A percentile compares a stretch with the other conserved stretches of the same genome.
phyloP scores from a whole-genome alignment of 2,888 invertebrate genomes.

The Melanostoma scalare region DNA sequence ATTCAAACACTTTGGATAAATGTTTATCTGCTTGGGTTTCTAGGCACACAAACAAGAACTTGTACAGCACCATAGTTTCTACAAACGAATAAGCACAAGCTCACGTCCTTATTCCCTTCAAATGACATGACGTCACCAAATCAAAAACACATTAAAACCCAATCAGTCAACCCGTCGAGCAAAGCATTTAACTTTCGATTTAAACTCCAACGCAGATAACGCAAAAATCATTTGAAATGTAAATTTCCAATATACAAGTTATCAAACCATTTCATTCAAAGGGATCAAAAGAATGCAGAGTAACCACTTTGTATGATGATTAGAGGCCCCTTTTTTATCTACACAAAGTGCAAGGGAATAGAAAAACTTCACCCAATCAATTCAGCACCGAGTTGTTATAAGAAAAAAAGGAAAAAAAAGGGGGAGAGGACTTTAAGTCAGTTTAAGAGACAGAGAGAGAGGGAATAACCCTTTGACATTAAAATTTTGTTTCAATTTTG shows the following conservation, averaged over 20 bases:
- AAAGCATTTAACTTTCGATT: no score
- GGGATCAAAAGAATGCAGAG: constrained; percentile 64
- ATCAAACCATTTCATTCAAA: constrained; percentile 50
- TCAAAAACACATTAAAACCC: no score
- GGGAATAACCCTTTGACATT: constrained; percentile 72
- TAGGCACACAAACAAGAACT: no score
- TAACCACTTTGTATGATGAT: constrained; percentile 69
- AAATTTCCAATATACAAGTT: constrained; percentile 55
- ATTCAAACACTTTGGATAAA: no score
- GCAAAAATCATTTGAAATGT: constrained; percentile 62
- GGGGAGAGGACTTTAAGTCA: constrained; percentile 30
- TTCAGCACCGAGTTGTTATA: not conserved
- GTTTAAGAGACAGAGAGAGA: not conserved
- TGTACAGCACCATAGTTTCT: no score
- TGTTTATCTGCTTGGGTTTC: no score
- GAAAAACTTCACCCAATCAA: constrained; percentile 49
- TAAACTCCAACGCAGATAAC: no score
- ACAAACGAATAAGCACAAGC: no score
- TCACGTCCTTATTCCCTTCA: no score
- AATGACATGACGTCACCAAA: no score
- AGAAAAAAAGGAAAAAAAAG: constrained; percentile 25
- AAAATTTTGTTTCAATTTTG: constrained; percentile 72
- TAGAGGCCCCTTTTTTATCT: constrained; percentile 17
- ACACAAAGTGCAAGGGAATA: not conserved
- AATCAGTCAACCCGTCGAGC: no score